These are phyloP conservation scores for Pteromalus puparum DNA, from an alignment of 1,140 invertebrate species.

Conservation along the genomic window DNA sequence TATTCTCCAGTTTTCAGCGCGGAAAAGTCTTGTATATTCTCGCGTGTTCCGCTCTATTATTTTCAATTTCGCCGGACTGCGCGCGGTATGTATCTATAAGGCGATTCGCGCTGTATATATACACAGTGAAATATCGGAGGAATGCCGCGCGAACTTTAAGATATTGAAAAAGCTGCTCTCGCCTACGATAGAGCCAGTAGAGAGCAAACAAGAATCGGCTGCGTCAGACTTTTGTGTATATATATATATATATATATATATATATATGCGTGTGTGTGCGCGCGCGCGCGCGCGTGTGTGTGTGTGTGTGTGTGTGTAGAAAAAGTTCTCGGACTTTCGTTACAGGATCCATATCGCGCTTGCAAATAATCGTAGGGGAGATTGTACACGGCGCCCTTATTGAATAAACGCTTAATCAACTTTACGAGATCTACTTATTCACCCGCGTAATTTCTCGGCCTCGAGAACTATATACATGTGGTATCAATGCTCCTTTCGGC, in stretches of 20 bases:
- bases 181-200: background rate
- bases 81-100: too few species aligned
- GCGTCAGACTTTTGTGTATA: background rate
- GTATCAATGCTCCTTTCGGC: background rate
- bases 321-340: too few species aligned
- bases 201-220: background rate
- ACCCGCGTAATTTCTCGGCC: background rate
- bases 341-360: too few species aligned
- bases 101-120: background rate
- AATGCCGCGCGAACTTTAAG: background rate
- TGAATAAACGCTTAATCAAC: conserved; percentile 41
- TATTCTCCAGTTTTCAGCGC: too few species aligned
- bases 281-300: too few species aligned
- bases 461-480: too few species aligned
- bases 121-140: background rate
- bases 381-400: background rate
- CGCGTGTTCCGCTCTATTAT: background rate
- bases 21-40: too few species aligned
- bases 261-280: too few species aligned
- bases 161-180: background rate
- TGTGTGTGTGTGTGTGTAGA: too few species aligned
- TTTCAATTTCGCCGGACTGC: background rate
- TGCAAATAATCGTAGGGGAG: too few species aligned
- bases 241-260: too few species aligned
- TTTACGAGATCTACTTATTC: conserved; percentile 41